Base-by-base conservation (phyloP, 2,888 invertebrate species). In the Keiferia lycopersicella region DNA sequence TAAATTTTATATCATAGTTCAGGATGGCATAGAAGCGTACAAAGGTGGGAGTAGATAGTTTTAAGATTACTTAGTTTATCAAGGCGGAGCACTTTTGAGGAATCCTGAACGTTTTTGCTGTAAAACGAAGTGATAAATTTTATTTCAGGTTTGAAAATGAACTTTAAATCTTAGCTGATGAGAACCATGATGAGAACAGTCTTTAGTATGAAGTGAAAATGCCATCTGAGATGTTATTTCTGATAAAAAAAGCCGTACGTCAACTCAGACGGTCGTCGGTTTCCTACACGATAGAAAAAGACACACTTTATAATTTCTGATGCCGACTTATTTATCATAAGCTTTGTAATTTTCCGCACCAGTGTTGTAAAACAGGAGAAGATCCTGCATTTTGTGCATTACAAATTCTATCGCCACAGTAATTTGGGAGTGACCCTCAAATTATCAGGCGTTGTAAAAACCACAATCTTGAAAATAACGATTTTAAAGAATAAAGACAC, bases 71-170 rank as follows among this genome's bases (percentile, higher is more conserved):
- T 45, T 45, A 45, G 45, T 45, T 45, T 45, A 45, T 45, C 45
- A 45, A 16, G 45, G n/a, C n/a, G 45, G 45, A 45, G 45, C 45
- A 45, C 45, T 45, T 45, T 16, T 8, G 45, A 45, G 45, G n/a
- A 45, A n/a, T 45, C n/a, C 16, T 45, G 45, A 45, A 16, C 45
- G 45, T 45, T 45, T 45, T 45, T 45, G n/a, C 16, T 45, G 16
- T 45, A 45, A 45, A 45, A n/a, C 45, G 45, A n/a, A n/a, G 45
- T 45, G n/a, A 45, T 45, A 45, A 45, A 74, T 73, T 77, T 72
- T 73, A 45, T 45, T 16, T 45, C 45, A 8, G 16, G n/a, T 3
- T 45, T n/a, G 45, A n/a, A 45, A 45, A 45, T 45, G 45, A 34
- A 10, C 41, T 14, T n/a, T 0, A 11, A 39, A 10, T 7, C 1